A percentile compares a stretch with the other conserved stretches of the same genome.
phyloP scores from a whole-genome alignment of 2,113 vertebrate genomes.

The Ailurus styani region DNA sequence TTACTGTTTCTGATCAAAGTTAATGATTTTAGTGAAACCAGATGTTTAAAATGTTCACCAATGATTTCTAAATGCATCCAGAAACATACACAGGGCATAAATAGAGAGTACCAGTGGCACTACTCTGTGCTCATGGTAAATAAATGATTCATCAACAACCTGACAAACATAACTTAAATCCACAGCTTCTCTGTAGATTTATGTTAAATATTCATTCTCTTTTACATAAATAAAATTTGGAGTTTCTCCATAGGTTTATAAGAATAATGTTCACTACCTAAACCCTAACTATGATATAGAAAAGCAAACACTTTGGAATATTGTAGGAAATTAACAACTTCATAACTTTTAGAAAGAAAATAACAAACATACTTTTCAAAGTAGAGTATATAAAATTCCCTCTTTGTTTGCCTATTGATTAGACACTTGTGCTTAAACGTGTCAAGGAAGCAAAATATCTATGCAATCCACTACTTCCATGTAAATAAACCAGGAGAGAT shows the following conservation, averaged over 20 bases:
- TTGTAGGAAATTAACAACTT: neutral
- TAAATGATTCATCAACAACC: neutral
- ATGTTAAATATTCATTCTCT: neutral
- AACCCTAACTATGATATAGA: neutral
- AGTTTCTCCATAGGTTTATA: neutral
- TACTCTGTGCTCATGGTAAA: neutral
- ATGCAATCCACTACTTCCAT: neutral
- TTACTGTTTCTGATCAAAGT: neutral
- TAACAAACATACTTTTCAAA: neutral
- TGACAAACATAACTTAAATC: neutral
- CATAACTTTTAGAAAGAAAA: neutral
- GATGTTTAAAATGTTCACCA: neutral
- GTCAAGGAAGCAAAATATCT: neutral
- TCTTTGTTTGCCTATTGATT: neutral
- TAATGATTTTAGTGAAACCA: neutral
- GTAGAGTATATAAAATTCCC: neutral
- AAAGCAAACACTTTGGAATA: neutral
- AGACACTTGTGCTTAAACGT: neutral
- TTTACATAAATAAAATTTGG: neutral
- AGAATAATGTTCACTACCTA: neutral
- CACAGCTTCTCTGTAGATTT: neutral
- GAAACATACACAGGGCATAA: neutral
- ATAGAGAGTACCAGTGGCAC: neutral
- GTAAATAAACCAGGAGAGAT: conserved; percentile 61
- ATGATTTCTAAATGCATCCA: neutral